phyloP scores from a whole-genome alignment of 37 sponge, comb jelly and placozoan species.

The Oopsacas minuta region DNA sequence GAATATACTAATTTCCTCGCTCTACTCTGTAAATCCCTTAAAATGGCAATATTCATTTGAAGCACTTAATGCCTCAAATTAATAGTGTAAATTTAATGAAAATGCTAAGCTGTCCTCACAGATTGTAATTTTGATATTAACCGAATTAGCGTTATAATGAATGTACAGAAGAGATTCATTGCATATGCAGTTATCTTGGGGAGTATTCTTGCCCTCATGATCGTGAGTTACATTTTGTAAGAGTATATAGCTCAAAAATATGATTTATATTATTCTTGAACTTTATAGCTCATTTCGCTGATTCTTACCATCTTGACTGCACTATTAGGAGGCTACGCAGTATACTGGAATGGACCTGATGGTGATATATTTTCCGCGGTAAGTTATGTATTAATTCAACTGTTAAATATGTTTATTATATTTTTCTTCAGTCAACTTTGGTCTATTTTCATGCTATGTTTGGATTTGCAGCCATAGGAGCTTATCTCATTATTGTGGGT shows the following conservation, averaged over 20 bases:
- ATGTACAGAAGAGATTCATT: neutral
- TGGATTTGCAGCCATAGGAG: neutral
- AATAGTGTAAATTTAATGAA: no score
- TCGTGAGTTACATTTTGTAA: neutral
- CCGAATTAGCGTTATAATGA: no score
- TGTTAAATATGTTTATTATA: neutral
- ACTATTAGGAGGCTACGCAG: neutral
- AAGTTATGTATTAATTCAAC: neutral
- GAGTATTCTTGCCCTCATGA: neutral
- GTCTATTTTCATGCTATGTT: neutral
- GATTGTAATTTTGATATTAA: no score
- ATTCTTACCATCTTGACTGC: constrained; percentile 6
- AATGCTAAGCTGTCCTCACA: no score
- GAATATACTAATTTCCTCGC: no score
- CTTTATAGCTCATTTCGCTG: neutral
- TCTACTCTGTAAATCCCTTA: no score
- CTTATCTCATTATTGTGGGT: neutral
- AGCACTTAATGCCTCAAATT: no score
- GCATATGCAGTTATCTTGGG: neutral
- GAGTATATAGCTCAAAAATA: neutral
- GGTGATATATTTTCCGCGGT: neutral
- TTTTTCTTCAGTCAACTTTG: neutral
- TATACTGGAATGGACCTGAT: neutral
- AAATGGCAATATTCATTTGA: no score
- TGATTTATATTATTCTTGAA: neutral